phyloP scores from a whole-genome alignment of 2,113 vertebrate species.

The Bolborhynchus lineola region DNA sequence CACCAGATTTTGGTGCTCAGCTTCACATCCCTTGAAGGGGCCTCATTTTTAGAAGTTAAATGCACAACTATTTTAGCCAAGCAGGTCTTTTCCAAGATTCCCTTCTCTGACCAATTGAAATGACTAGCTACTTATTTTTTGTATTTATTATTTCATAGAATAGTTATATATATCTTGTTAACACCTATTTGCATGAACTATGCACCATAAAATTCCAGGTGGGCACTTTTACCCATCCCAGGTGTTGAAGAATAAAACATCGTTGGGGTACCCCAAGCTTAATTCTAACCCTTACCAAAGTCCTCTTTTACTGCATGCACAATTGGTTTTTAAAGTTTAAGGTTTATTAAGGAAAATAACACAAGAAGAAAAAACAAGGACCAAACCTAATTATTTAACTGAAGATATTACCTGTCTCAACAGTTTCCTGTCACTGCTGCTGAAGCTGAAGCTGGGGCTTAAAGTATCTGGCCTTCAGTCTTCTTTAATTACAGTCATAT shows the following conservation, averaged over 20 bases:
- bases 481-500: not conserved
- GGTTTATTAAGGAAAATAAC: not conserved
- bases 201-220: not conserved
- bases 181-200: not conserved
- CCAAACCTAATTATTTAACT: not conserved
- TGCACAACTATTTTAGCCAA: not conserved
- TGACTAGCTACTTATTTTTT: not conserved
- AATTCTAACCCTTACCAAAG: not conserved
- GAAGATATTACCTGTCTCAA: not conserved
- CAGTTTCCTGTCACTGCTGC: not conserved
- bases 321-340: not conserved
- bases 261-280: not conserved
- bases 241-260: not conserved
- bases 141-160: not conserved
- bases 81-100: not conserved
- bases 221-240: not conserved
- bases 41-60: not conserved
- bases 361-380: not conserved
- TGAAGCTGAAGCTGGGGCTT: not conserved
- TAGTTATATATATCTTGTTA: not conserved
- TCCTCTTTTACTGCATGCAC: not conserved
- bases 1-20: not conserved
- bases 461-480: not conserved
- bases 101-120: not conserved
- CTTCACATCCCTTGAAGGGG: not conserved